Evolutionary conservation across 92 coral and sea anemone genomes (phyloP).

Genomic region (Ricordea florida): DNA sequence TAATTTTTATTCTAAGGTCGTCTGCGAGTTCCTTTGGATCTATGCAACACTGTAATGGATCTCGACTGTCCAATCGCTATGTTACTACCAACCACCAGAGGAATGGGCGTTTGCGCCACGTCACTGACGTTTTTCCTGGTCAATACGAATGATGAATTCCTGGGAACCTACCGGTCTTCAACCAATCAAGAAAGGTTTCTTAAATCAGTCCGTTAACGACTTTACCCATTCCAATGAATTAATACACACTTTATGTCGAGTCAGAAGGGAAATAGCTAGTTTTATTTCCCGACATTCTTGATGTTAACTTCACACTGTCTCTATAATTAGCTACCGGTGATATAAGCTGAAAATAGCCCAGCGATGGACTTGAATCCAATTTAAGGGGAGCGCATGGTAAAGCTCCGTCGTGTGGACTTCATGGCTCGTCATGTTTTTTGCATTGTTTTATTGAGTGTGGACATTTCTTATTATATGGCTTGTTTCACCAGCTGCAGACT

Average conservation of each 20-base stretch:
- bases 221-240: background rate
- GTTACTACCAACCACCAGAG: conserved; percentile 72
- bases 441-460: too few species aligned
- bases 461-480: too few species aligned
- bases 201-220: background rate
- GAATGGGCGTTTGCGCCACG: conserved; percentile 73
- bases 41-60: conserved; percentile 45
- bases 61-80: conserved; percentile 67
- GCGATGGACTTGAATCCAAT: too few species aligned
- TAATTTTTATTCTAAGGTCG: conserved; percentile 36
- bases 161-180: conserved; percentile 48
- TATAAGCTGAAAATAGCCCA: too few species aligned
- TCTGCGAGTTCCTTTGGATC: conserved; percentile 42
- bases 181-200: conserved; percentile 15
- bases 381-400: too few species aligned
- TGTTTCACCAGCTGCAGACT: too few species aligned
- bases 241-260: background rate
- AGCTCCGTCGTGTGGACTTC: too few species aligned
- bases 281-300: too few species aligned
- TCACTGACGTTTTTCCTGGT: conserved; percentile 62
- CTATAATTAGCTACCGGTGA: too few species aligned
- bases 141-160: conserved; percentile 64
- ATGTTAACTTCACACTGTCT: too few species aligned
- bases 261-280: too few species aligned
- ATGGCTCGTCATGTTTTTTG: too few species aligned